A percentile compares a stretch with the other conserved stretches of the same genome.
These are phyloP conservation scores for Syngnathus floridae DNA, from an alignment of 2,113 vertebrate species.

Conservation along the genomic window DNA sequence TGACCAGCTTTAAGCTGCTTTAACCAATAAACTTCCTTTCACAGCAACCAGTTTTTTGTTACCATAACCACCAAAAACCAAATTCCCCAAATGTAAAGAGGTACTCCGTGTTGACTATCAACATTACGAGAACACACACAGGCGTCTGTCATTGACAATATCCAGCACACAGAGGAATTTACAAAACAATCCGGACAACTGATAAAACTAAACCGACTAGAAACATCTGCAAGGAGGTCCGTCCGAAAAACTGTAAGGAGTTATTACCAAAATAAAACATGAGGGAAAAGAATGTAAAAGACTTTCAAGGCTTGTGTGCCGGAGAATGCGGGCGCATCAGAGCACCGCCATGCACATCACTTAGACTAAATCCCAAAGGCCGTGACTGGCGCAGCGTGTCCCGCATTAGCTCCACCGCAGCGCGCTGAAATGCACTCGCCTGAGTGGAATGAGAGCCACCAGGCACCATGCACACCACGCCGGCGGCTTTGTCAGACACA, in stretches of 20 bases:
- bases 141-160: background rate
- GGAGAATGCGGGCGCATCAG: conserved; percentile 61
- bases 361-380: conserved; percentile 72
- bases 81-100: background rate
- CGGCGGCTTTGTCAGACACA: conserved; percentile 69
- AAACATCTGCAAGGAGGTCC: background rate
- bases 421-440: conserved; percentile 71
- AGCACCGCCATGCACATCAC: conserved; percentile 66
- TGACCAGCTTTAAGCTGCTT: no score
- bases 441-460: conserved; percentile 73
- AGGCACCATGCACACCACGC: conserved; percentile 65
- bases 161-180: background rate
- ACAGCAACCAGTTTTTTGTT: background rate
- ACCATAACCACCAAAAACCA: background rate
- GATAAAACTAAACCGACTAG: background rate
- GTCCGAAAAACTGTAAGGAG: conserved; percentile 20
- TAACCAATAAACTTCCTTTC: background rate
- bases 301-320: conserved; percentile 48
- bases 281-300: conserved; percentile 34
- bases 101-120: background rate
- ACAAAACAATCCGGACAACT: background rate
- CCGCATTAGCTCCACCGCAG: conserved; percentile 73
- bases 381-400: conserved; percentile 70
- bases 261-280: conserved; percentile 17
- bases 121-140: background rate